A percentile compares a stretch with the other conserved stretches of the same genome.
Conservation (phyloP, 2,797 vertebrate species). For the Sebastes reedi region DNA sequence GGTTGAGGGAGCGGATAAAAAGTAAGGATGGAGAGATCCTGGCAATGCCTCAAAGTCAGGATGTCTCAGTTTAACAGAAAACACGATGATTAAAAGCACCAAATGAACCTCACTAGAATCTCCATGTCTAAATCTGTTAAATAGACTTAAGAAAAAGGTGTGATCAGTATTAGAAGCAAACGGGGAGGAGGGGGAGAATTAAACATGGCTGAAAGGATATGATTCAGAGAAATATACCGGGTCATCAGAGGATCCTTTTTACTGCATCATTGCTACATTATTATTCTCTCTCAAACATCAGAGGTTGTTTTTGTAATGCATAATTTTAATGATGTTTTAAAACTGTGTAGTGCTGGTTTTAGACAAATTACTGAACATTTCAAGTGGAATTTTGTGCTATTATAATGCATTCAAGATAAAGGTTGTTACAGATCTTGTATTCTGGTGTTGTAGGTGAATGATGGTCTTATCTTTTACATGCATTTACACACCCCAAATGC, state of each 20-base stretch:
- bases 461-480: not conserved
- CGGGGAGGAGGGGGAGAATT: rapidly evolving
- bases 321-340: not conserved
- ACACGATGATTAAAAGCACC: slow-evolving; percentile 15
- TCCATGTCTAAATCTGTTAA: slow-evolving; percentile 4
- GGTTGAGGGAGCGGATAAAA: not conserved
- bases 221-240: not conserved
- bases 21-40: not conserved
- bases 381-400: too few relatives aligned
- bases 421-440: not conserved
- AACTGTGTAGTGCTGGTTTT: not conserved
- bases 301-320: not conserved
- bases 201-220: not conserved
- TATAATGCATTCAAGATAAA: not conserved
- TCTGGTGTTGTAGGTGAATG: not conserved
- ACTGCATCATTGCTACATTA: not conserved
- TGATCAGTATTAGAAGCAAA: not conserved
- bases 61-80: slow-evolving; percentile 13
- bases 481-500: not conserved
- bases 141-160: not conserved
- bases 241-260: slow-evolving; percentile 3
- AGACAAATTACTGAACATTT: not conserved
- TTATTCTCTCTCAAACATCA: slow-evolving; percentile 2
- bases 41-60: slow-evolving; percentile 22
- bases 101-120: not conserved